Percentiles rank a stretch among this genome's conserved stretches.
Evolutionary conservation across 2,888 invertebrate species (phyloP).

Genomic region (Liodrosophila aerea): DNA sequence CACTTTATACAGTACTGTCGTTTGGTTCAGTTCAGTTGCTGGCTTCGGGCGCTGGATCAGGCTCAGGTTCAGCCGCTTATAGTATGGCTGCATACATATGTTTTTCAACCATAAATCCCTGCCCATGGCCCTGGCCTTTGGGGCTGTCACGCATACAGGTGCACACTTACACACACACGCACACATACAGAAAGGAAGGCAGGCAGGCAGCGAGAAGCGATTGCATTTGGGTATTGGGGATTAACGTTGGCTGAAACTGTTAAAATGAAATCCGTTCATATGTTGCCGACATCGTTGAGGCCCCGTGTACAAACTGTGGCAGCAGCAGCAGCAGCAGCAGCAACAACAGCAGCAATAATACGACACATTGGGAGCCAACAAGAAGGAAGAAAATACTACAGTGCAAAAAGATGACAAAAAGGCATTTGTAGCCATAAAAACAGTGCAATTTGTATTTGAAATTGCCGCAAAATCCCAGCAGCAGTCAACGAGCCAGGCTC

Average conservation of each 20-base stretch:
- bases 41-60: background rate
- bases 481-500: conserved; percentile 42
- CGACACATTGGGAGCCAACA: background rate
- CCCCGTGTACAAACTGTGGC: conserved; percentile 73
- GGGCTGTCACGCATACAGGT: conserved; percentile 29
- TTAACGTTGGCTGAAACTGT: conserved; percentile 75
- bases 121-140: conserved; percentile 42
- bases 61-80: conserved; percentile 20
- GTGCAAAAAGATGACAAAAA: conserved; percentile 53
- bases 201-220: conserved; percentile 54
- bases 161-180: conserved; percentile 2
- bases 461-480: conserved; percentile 78
- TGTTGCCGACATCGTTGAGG: conserved; percentile 63
- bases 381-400: background rate
- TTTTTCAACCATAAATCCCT: conserved; percentile 59
- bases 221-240: conserved; percentile 79
- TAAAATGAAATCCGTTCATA: conserved; percentile 76
- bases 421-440: conserved; percentile 74
- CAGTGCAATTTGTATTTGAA: conserved; percentile 77
- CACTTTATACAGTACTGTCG: conserved; percentile 3
- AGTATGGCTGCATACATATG: conserved; percentile 38
- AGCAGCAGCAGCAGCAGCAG: conserved; percentile 42
- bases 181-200: background rate
- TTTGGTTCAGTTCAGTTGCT: no score
- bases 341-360: conserved; percentile 10